Evolutionary conservation across 2,797 vertebrate species (phyloP).

Genomic region (Dendrocincla tyrannina): DNA sequence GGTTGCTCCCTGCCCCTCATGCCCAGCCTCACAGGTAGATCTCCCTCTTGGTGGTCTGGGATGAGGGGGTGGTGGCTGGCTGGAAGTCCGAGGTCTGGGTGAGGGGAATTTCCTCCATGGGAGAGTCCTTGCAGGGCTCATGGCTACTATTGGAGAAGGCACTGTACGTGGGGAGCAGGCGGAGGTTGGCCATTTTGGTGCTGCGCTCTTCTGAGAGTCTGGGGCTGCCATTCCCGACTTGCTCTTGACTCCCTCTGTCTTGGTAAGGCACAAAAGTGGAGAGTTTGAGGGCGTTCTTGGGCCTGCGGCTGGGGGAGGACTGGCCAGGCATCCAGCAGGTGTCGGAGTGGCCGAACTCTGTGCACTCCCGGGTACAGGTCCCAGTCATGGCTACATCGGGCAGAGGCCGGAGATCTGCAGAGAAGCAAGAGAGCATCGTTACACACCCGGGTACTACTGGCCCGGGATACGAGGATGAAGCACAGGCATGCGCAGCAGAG

Average conservation of each 20-base stretch:
- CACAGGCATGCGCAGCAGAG: background rate
- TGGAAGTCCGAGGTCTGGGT: slow-evolving; percentile 95
- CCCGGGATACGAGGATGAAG: fast-evolving
- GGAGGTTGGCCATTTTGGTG: slow-evolving; percentile 94
- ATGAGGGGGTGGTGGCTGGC: slow-evolving; percentile 87
- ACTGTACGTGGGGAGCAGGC: slow-evolving; percentile 98
- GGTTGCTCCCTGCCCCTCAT: slow-evolving; percentile 49
- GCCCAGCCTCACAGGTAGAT: slow-evolving; percentile 94
- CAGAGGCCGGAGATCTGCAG: slow-evolving; percentile 91
- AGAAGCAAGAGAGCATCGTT: background rate
- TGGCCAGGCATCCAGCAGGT: slow-evolving; percentile 99
- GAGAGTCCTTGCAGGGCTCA: slow-evolving; percentile 92
- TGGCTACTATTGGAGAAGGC: slow-evolving; percentile 95
- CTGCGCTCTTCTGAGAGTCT: slow-evolving; percentile 91
- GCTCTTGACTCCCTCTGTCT: slow-evolving; percentile 94
- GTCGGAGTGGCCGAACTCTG: slow-evolving; percentile 96
- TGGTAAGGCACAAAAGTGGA: slow-evolving; percentile 99
- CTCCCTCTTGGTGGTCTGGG: slow-evolving; percentile 95
- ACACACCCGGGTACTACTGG: fast-evolving
- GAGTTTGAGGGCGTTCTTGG: slow-evolving; percentile 91
- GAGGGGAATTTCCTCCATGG: slow-evolving; percentile 95
- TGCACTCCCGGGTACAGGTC: slow-evolving; percentile 96
- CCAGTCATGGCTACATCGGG: slow-evolving; percentile 98
- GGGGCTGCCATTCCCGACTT: slow-evolving; percentile 91
- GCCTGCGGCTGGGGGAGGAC: slow-evolving; percentile 91